Percentiles rank a stretch among this genome's conserved stretches.
Conservation (phyloP, 2,888 invertebrate genomes). For the Drosophila silvestris region DNA sequence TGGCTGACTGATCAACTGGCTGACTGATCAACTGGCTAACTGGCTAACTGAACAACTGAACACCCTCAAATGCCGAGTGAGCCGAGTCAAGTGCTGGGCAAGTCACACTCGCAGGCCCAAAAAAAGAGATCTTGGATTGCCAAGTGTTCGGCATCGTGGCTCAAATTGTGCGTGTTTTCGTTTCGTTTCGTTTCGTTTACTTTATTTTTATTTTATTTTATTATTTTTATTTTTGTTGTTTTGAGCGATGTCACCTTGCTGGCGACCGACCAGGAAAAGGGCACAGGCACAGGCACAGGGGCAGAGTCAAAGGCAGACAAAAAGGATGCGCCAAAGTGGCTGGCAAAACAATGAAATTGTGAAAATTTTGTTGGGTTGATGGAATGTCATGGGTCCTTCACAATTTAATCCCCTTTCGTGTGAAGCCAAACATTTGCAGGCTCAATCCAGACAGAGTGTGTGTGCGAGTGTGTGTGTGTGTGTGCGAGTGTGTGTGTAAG, state of each 20-base stretch:
- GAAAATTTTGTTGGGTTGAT: constrained; percentile 43
- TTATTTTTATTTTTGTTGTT: constrained; percentile 30
- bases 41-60: constrained; percentile 12
- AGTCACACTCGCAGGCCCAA: constrained; percentile 15
- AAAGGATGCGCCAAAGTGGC: constrained; percentile 70
- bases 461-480: background rate
- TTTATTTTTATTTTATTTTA: background rate
- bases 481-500: constrained; percentile 13
- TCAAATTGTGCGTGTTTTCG: constrained; percentile 1
- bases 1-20: background rate
- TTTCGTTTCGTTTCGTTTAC: background rate
- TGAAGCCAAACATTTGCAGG: constrained; percentile 70
- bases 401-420: constrained; percentile 74
- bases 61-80: constrained; percentile 35
- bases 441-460: constrained; percentile 31
- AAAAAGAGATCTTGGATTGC: constrained; percentile 24
- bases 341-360: constrained; percentile 75
- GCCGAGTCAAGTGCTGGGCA: constrained; percentile 14
- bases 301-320: constrained; percentile 21
- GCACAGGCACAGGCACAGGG: background rate
- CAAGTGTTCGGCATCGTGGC: constrained; percentile 16
- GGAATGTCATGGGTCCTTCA: constrained; percentile 62
- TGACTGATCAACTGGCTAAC: background rate
- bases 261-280: constrained; percentile 3
- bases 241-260: constrained; percentile 64